phyloP scores from a whole-genome alignment of 2,888 invertebrate species.

The Plebejus argus region DNA sequence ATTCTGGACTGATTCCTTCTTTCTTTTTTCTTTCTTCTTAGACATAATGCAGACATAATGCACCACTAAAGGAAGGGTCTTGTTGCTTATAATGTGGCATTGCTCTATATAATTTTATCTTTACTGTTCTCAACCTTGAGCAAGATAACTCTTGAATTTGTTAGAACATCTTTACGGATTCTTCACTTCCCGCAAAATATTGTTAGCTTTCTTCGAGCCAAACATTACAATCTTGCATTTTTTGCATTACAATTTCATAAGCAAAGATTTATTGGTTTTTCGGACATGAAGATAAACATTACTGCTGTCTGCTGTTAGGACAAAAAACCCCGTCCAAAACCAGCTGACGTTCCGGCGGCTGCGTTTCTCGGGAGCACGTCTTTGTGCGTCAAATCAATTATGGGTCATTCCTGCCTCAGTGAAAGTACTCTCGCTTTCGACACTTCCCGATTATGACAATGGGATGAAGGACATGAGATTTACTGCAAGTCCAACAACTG shows the following conservation, averaged over 20 bases:
- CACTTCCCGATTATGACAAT: slow-evolving; percentile 35
- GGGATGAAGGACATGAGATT: slow-evolving; percentile 12
- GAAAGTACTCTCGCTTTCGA: slow-evolving; percentile 66
- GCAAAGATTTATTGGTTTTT: not conserved
- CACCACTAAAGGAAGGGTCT: not conserved
- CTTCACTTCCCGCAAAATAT: not conserved
- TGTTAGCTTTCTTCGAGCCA: too few relatives aligned
- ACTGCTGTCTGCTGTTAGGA: not conserved
- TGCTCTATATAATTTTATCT: not conserved
- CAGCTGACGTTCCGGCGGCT: slow-evolving; percentile 63
- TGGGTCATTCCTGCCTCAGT: slow-evolving; percentile 50
- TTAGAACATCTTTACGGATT: not conserved
- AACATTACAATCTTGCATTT: too few relatives aligned
- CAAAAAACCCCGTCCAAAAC: slow-evolving; percentile 47
- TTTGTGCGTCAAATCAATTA: slow-evolving; percentile 55
- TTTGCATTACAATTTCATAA: not conserved
- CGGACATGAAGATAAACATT: not conserved
- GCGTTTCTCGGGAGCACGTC: slow-evolving; percentile 53
- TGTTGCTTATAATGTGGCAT: not conserved
- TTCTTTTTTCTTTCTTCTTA: not conserved
- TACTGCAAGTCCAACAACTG: slow-evolving; percentile 3
- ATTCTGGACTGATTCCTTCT: not conserved
- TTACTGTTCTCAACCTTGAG: not conserved
- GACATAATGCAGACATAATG: not conserved
- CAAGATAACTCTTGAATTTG: not conserved